Evolutionary conservation across 37 sponge, comb jelly and placozoan genomes (phyloP).

Genomic region (Bolinopsis microptera): DNA sequence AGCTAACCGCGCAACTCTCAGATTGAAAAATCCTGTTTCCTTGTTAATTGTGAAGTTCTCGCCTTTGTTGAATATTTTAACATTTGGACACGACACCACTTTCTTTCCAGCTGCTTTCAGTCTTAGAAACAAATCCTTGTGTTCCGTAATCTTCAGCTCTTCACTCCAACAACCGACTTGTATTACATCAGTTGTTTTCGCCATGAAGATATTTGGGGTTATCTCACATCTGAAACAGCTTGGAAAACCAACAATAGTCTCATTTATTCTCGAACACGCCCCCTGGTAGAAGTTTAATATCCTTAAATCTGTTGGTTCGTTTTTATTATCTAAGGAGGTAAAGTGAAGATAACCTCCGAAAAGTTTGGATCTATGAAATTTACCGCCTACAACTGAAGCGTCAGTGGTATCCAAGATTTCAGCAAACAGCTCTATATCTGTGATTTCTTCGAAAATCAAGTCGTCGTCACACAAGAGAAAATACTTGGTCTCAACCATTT

Average conservation of each 20-base stretch:
- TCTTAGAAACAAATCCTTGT: not conserved
- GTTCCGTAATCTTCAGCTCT: not conserved
- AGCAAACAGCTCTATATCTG: not conserved
- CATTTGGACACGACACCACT: not conserved
- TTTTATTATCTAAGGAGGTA: not conserved
- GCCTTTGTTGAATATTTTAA: not conserved
- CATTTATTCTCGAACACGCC: not conserved
- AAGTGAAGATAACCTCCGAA: not conserved
- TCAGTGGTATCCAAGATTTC: not conserved
- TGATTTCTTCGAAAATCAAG: not conserved
- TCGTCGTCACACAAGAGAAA: not conserved
- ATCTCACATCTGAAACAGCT: not conserved
- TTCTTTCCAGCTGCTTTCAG: not conserved
- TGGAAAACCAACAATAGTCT: not conserved
- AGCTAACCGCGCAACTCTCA: not conserved
- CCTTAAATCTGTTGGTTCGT: too few relatives aligned
- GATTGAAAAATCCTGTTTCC: not conserved
- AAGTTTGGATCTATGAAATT: not conserved
- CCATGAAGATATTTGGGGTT: not conserved
- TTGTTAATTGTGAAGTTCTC: too few relatives aligned
- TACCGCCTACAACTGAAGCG: not conserved
- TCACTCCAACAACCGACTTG: not conserved
- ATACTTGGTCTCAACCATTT: not conserved
- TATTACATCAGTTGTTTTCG: not conserved
- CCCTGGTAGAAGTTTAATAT: too few relatives aligned